Percentiles rank a stretch among this genome's conserved stretches.
Evolutionary conservation across 1,140 invertebrate species (phyloP).

Genomic region (Branchinecta lindahli): DNA sequence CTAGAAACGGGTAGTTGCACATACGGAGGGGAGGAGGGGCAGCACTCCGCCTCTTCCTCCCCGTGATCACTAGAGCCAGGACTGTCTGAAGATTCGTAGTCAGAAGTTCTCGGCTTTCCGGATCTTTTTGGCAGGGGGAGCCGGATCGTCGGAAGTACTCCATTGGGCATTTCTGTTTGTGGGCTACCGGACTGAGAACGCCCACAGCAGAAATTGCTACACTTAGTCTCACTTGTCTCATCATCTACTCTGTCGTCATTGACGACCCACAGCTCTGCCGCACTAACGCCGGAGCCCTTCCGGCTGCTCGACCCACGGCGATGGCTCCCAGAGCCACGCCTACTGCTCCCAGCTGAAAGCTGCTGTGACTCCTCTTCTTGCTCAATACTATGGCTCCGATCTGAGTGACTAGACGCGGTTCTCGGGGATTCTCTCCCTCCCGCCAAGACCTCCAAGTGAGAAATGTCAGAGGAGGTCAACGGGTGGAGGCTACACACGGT

Average conservation of each 20-base stretch:
- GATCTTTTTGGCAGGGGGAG: constrained; percentile 17
- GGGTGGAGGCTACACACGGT: constrained; percentile 30
- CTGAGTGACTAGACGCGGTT: constrained; percentile 5
- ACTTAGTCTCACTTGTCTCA: constrained; percentile 10
- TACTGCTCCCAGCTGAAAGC: not conserved
- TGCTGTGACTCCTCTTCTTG: not conserved
- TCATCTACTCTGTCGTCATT: constrained; percentile 17
- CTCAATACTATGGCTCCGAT: not conserved
- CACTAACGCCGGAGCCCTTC: not conserved
- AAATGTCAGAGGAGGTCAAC: constrained; percentile 25
- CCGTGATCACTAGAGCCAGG: constrained; percentile 34
- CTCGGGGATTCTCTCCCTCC: constrained; percentile 11
- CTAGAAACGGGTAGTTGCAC: not conserved
- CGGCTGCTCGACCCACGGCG: not conserved
- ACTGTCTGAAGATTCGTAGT: constrained; percentile 36
- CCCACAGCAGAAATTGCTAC: not conserved
- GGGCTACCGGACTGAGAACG: not conserved
- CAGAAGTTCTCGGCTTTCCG: constrained; percentile 31
- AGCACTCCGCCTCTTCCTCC: constrained; percentile 26
- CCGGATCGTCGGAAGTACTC: not conserved
- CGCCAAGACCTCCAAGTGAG: constrained; percentile 23
- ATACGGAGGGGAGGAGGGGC: not conserved
- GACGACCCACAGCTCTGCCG: not conserved
- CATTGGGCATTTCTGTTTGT: not conserved
- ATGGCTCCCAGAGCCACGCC: not conserved